These are phyloP conservation scores for Macrobrachium rosenbergii DNA, from an alignment of 1,140 invertebrate species.

Conservation along the genomic window DNA sequence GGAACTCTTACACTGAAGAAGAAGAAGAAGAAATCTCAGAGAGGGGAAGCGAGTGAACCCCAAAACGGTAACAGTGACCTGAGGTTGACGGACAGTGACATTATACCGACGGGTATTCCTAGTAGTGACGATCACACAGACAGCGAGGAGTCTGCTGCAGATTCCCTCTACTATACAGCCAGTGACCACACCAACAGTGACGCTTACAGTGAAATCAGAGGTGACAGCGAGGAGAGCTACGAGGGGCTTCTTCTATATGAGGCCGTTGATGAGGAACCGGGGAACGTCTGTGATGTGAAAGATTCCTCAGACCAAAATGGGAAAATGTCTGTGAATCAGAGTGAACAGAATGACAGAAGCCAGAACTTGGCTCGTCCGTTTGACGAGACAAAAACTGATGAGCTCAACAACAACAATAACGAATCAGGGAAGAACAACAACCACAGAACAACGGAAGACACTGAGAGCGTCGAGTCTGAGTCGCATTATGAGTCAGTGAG, in stretches of 20 bases:
- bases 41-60: not conserved
- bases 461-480: slow-evolving; percentile 22
- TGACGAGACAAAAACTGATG: not conserved
- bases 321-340: too few species aligned
- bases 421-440: not conserved
- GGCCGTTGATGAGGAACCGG: not conserved
- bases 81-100: not conserved
- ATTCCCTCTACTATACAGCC: slow-evolving; percentile 8
- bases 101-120: not conserved
- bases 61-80: not conserved
- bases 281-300: too few species aligned
- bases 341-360: too few species aligned
- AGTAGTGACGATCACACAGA: slow-evolving; percentile 3
- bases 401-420: too few species aligned
- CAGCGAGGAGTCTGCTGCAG: slow-evolving; percentile 24
- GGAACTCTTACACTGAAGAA: too few species aligned
- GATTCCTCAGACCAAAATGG: too few species aligned
- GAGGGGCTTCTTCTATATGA: not conserved
- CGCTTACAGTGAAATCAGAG: not conserved
- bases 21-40: too few species aligned
- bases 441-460: not conserved
- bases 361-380: too few species aligned
- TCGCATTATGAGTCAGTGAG: slow-evolving; percentile 32
- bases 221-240: not conserved
- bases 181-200: not conserved